Evolutionary conservation across 2,113 vertebrate genomes (phyloP).

Genomic region (Callopanchax toddi): DNA sequence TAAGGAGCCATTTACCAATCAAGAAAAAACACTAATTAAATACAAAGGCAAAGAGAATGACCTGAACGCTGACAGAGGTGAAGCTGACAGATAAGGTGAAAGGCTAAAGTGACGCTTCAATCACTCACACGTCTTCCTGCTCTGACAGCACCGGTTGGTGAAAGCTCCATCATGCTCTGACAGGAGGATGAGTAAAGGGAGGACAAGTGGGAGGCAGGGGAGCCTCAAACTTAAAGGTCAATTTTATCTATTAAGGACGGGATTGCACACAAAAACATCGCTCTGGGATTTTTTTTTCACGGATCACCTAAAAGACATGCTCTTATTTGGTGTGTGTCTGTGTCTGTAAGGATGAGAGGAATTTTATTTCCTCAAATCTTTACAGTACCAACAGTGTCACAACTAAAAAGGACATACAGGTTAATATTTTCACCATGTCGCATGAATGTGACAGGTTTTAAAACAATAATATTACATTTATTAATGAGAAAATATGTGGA

Average conservation of each 20-base stretch:
- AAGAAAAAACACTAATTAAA: not conserved
- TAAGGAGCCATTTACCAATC: no score
- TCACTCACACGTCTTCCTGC: slow-evolving; percentile 72
- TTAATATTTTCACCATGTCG: no score
- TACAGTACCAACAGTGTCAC: slow-evolving; percentile 2
- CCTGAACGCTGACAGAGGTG: slow-evolving; percentile 45
- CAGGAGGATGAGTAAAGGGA: slow-evolving; percentile 73
- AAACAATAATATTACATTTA: no score
- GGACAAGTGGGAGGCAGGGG: slow-evolving; percentile 44
- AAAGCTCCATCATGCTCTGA: slow-evolving; percentile 81
- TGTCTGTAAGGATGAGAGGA: not conserved
- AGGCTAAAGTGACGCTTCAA: slow-evolving; percentile 53
- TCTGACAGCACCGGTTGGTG: slow-evolving; percentile 74
- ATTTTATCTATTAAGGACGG: slow-evolving; percentile 79
- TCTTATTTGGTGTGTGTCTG: slow-evolving; percentile 36
- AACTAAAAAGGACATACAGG: no score
- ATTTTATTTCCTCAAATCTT: not conserved
- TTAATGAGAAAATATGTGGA: no score
- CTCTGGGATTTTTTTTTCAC: slow-evolving; percentile 71
- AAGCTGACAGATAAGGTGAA: slow-evolving; percentile 55
- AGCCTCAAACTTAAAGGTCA: slow-evolving; percentile 82
- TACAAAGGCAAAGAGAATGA: not conserved
- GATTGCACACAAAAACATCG: slow-evolving; percentile 74
- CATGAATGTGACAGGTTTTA: no score
- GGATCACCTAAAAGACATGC: slow-evolving; percentile 67